Evolutionary conservation across 2,113 vertebrate species (phyloP), one percentile per base, ranked within the genome.

Genomic region (Bucco capensis): DNA sequence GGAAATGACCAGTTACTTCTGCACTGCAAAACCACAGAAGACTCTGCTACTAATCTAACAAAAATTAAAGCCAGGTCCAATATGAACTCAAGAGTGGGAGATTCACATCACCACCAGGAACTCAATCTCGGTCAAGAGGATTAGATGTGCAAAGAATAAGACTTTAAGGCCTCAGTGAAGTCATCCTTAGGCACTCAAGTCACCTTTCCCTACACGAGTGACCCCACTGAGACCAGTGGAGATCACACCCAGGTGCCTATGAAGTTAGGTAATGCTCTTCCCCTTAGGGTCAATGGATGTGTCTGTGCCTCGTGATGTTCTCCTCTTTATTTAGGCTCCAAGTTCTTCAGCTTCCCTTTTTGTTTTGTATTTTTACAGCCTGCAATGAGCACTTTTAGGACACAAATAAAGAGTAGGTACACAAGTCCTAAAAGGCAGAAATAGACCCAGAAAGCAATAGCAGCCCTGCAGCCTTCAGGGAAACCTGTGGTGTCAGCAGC

Each of bases 211-310:
- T 19, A 12, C 8, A 3, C 2, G 7, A 19, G 77, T 49, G 70
- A 58, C 25, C 83, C 35, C 23, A 6, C 24, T 6, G 75, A 35
- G 49, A 10, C 5, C 85, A n/a, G 2, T 1, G 37, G 7, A 40
- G 60, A 5, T 60, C 12, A 42, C 14, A 53, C 37, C 56, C 81
- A 69, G 58, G 42, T 46, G 74, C 33, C 85, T 30, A 10, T 2
- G 14, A n/a, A 71, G 16, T 12, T 15, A n/a, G 53, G 67, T 14
- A 22, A 12, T 3, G 42, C 13, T 24, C 3, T 17, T 19, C 60
- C 69, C 73, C n/a, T 24, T 2, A 13, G 30, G 30, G 38, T 7
- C 7, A 1, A 35, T 1, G 27, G 3, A 5, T 0, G 0, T 2
- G 7, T 42, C 22, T 0, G 0, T 1, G 33, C 10, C 46, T 18